Evolutionary conservation across 2,113 vertebrate species (phyloP).

Genomic region (Sander vitreus): DNA sequence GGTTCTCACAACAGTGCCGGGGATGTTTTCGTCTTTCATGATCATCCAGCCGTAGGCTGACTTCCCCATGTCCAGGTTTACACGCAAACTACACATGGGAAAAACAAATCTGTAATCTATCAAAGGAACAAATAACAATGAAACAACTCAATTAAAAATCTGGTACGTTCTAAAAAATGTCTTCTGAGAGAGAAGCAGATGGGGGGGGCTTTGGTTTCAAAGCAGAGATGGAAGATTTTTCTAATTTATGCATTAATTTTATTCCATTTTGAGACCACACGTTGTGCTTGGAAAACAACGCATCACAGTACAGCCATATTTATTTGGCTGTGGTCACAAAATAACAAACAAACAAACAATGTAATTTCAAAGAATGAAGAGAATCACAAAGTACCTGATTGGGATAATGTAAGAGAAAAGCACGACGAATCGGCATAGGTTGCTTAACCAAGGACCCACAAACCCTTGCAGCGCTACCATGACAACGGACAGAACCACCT

Average conservation of each 20-base stretch:
- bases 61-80: slow-evolving; percentile 99
- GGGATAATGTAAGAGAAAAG: slow-evolving; percentile 99
- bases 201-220: background rate
- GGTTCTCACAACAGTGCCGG: slow-evolving; percentile 96
- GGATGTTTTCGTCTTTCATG: slow-evolving; percentile 96
- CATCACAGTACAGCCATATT: background rate
- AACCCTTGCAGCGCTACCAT: slow-evolving; percentile 98
- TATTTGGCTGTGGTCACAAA: background rate
- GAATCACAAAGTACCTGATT: slow-evolving; percentile 88
- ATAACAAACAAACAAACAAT: background rate
- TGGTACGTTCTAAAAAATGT: background rate
- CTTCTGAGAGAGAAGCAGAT: slow-evolving; percentile 14
- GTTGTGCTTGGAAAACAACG: background rate
- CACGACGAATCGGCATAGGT: slow-evolving; percentile 95
- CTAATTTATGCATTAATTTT: background rate
- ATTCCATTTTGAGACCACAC: background rate
- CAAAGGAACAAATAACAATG: background rate
- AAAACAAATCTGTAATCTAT: slow-evolving; percentile 4
- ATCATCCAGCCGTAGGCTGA: slow-evolving; percentile 99
- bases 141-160: background rate
- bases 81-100: slow-evolving; percentile 88
- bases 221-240: background rate
- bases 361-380: background rate
- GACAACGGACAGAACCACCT: slow-evolving; percentile 92
- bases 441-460: slow-evolving; percentile 94